Percentiles rank a stretch among this genome's conserved stretches.
Evolutionary conservation across 1,140 invertebrate genomes (phyloP).

Genomic region (Drosophila funebris): DNA sequence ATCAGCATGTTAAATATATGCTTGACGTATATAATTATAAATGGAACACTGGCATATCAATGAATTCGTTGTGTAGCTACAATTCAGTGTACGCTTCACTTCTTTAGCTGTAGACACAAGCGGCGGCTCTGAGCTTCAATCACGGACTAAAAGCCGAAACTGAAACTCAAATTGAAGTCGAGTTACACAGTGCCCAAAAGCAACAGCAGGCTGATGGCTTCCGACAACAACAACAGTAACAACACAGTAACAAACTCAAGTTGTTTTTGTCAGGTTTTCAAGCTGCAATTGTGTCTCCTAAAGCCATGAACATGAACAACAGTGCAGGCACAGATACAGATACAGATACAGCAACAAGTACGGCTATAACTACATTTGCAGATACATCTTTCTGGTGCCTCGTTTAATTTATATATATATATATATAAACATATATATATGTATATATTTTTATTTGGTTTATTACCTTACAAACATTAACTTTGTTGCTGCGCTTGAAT

Average conservation of each 20-base stretch:
- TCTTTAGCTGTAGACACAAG: constrained; percentile 46
- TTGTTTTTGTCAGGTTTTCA: constrained; percentile 22
- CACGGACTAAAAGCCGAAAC: constrained; percentile 66
- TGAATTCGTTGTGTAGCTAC: background rate
- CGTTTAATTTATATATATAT: constrained; percentile 19
- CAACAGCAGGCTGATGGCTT: constrained; percentile 5
- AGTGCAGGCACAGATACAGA: constrained; percentile 28
- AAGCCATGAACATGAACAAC: constrained; percentile 16
- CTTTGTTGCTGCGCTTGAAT: constrained; percentile 30
- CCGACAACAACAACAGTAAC: constrained; percentile 19
- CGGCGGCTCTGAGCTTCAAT: constrained; percentile 62
- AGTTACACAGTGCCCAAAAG: constrained; percentile 12
- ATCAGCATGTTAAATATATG: constrained; percentile 16
- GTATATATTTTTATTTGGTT: constrained; percentile 37
- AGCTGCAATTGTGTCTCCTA: constrained; percentile 37
- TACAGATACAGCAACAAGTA: background rate
- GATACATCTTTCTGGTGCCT: constrained; percentile 1
- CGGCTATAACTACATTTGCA: background rate
- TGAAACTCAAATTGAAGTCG: constrained; percentile 19
- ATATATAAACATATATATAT: constrained; percentile 22
- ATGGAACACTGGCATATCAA: constrained; percentile 1
- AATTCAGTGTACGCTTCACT: constrained; percentile 1
- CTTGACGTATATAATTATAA: background rate
- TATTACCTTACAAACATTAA: constrained; percentile 69
- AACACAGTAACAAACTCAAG: background rate